phyloP scores from a whole-genome alignment of 2,888 invertebrate species.

The Callyntrura sp. region DNA sequence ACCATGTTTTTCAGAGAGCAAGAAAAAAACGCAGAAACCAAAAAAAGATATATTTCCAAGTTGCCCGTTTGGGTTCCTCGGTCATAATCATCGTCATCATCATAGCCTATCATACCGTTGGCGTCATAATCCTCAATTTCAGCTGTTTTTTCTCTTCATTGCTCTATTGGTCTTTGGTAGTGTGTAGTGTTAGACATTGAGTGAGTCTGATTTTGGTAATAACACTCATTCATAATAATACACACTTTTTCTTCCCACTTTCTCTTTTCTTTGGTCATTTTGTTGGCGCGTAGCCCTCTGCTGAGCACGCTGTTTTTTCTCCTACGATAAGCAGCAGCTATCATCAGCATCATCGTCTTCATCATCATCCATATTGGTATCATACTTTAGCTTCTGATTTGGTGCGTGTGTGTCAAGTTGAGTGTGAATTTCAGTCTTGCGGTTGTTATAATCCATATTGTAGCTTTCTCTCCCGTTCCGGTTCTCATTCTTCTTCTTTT shows the following conservation, averaged over 20 bases:
- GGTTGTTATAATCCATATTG: slow-evolving; percentile 34
- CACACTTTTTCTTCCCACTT: slow-evolving; percentile 2
- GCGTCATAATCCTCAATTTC: slow-evolving; percentile 25
- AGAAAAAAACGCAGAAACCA: not conserved
- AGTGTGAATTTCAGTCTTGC: slow-evolving; percentile 8
- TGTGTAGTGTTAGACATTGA: not conserved
- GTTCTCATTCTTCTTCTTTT: slow-evolving; percentile 24
- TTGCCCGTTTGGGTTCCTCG: not conserved
- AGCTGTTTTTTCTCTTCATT: slow-evolving; percentile 44
- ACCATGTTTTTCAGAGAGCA: not conserved
- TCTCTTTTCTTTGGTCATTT: slow-evolving; percentile 9
- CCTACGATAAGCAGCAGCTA: slow-evolving; percentile 49
- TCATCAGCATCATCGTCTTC: slow-evolving; percentile 58
- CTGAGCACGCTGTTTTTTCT: slow-evolving; percentile 81
- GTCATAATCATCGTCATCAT: slow-evolving; percentile 6
- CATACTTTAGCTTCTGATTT: not conserved
- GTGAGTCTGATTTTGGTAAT: slow-evolving; percentile 4
- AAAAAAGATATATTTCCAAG: slow-evolving; percentile 15
- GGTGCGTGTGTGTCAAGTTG: slow-evolving; percentile 10
- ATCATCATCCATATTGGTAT: slow-evolving; percentile 37
- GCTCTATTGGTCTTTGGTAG: slow-evolving; percentile 11
- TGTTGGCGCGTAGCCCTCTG: slow-evolving; percentile 85
- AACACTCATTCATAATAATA: slow-evolving; percentile 55
- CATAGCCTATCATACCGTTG: not conserved
- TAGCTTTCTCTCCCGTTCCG: slow-evolving; percentile 28